Base-by-base conservation (phyloP, 2,888 invertebrate species). In the Mimumesa dahlbomi region DNA sequence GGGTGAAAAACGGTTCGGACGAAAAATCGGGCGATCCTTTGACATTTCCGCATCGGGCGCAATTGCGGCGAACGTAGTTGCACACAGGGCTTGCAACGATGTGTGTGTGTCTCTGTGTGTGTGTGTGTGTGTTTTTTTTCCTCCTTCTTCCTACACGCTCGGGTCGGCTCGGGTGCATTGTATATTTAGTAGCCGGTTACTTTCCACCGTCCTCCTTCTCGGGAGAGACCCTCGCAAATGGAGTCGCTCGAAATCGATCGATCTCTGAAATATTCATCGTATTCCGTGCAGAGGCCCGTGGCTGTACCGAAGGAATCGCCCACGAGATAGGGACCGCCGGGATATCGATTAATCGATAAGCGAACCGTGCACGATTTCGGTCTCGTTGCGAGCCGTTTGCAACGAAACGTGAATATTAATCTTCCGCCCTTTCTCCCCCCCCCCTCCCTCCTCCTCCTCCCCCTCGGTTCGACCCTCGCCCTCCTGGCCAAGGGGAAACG, bases 211-310 rank as follows among this genome's bases (percentile, higher is more conserved):
- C 29, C 63, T 61, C 69, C 63, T 73, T 62, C 74, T 40, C 61
- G 45, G 42, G 53, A 46, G 62, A 48, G 63, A 61, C 50, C 61
- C 61, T 38, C 56, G 53, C 70, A 61, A 50, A 56, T 16, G 46
- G 53, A 73, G 78, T 64, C 66, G 77, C 65, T 77, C 61, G 69
- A 73, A 81, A 82, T 84, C 83, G 82, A 84, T 83, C 82, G 81
- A 83, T 83, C 80, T 78, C 72, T 84, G 77, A 84, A 84, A 83
- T 82, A 84, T 84, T 83, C 81, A 83, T 83, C 77, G 74, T 67
- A 54, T 75, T 81, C 71, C 75, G 73, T 66, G 67, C 75, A 29
- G 58, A 59, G 63, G 54, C 54, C 56, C 63, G 65, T 49, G 58
- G 42, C 61, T 61, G 63, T 38, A 71, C 53, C 77, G 77, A 63